Base-by-base conservation (phyloP, 2,888 invertebrate species). In the Rhyacophila evoluta region DNA sequence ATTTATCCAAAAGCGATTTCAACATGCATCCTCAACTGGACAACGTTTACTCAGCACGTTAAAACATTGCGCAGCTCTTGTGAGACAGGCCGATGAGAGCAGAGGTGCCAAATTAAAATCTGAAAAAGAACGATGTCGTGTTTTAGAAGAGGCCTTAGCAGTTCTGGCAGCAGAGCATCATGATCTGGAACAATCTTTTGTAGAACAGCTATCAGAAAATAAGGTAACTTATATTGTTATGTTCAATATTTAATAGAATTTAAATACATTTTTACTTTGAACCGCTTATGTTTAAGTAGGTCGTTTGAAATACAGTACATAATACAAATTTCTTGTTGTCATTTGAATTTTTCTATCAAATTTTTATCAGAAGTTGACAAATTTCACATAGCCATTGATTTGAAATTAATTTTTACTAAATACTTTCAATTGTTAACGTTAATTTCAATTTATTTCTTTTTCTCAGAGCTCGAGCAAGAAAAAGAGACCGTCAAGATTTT, bases 121-220 rank as follows among this genome's bases (percentile, higher is more conserved):
- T 77, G 88, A 90, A 69, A 77, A 68, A 39, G 94, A 93, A 85
- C 90, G 92, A 68, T 92, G 92, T 81, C 87, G 93, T 1, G 92
- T 93, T 5, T 84, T 94, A 6, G 93, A 93, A 84, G 93, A 93
- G 83, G 92, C 93, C 0, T 84, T 94, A 4, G 92, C 92, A 15
- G 93, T 93, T 1, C 85, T 93, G 36, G 93, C 94, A 0, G 87
- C 92, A 41, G 93, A 93, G 76, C 93, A 93, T 83, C 93, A 93
- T 85, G 92, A 91, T 10, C 85, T 94, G 0, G 93, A 94, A 83
- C 91, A 92, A 87, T 92, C 93, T 0, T 90, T 93, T 3, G 91
- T 90, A 0, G 91, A 91, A 28, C 91, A 91, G 84, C 86, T 91
- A 25, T 90, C 91, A 0, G 83, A 83, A 81, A 82, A 81, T 70